A percentile compares a stretch with the other conserved stretches of the same genome.
Conservation (phyloP, 1,140 invertebrate species). For the Himalopsyche phryganea region DNA sequence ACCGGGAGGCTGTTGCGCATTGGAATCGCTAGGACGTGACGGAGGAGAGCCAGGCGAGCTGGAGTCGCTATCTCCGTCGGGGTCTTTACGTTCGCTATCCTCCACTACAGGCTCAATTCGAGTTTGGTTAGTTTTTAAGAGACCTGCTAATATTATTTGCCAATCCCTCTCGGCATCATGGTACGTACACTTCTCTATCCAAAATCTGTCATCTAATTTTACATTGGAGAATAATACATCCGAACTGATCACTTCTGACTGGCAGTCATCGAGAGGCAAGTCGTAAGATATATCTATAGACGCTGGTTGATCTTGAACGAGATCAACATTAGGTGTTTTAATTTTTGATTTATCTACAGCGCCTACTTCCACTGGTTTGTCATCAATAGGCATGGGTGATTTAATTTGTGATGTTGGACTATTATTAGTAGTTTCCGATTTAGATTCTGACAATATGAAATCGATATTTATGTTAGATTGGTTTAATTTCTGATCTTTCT, state of each 20-base stretch:
- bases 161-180: constrained; percentile 62
- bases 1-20: constrained; percentile 33
- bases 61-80: constrained; percentile 56
- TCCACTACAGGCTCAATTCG: constrained; percentile 42
- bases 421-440: not conserved
- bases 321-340: too few species aligned
- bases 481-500: not conserved
- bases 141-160: constrained; percentile 47
- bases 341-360: too few species aligned
- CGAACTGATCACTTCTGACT: not conserved
- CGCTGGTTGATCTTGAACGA: too few species aligned
- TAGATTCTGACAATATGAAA: too few species aligned
- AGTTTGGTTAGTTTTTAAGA: constrained; percentile 43
- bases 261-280: not conserved
- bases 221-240: constrained; percentile 39
- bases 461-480: too few species aligned
- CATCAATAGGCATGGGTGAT: too few species aligned
- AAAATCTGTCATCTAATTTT: constrained; percentile 55
- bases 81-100: constrained; percentile 53
- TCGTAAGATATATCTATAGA: too few species aligned
- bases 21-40: constrained; percentile 36
- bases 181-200: constrained; percentile 58
- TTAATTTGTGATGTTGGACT: not conserved
- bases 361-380: not conserved
- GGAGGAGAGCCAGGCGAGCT: constrained; percentile 53